A percentile compares a stretch with the other conserved stretches of the same genome.
These are phyloP conservation scores for Pimephales promelas DNA, from an alignment of 2,113 vertebrate species.

Conservation along the genomic window DNA sequence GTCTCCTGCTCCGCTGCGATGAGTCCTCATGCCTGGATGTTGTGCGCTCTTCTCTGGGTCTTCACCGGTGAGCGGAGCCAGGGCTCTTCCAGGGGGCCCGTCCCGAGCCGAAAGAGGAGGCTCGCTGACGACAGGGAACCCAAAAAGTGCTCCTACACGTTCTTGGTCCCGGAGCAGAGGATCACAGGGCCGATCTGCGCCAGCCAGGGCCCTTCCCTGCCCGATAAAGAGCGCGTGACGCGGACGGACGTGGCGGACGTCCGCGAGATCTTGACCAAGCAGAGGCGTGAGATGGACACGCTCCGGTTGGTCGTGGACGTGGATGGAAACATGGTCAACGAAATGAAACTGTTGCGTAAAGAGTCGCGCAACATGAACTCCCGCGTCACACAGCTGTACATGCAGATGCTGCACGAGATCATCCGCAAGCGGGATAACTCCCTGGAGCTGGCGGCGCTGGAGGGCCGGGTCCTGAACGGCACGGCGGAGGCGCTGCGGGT, in stretches of 20 bases:
- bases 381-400: conserved; percentile 96
- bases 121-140: conserved; percentile 71
- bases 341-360: conserved; percentile 94
- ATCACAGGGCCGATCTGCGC: conserved; percentile 97
- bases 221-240: conserved; percentile 87
- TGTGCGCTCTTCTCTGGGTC: conserved; percentile 65
- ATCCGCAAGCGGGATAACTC: conserved; percentile 96
- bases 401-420: conserved; percentile 97
- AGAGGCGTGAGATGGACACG: conserved; percentile 90
- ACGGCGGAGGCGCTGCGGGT: conserved; percentile 91
- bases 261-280: conserved; percentile 90
- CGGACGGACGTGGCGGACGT: conserved; percentile 90
- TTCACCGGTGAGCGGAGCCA: conserved; percentile 62
- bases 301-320: conserved; percentile 93
- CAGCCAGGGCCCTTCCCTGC: conserved; percentile 72
- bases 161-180: conserved; percentile 96
- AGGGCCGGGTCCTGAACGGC: conserved; percentile 92
- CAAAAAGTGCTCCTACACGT: conserved; percentile 93
- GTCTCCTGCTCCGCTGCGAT: conserved; percentile 61
- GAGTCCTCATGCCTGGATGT: conserved; percentile 65
- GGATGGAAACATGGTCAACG: conserved; percentile 94
- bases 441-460: conserved; percentile 92
- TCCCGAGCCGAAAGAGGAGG: conserved; percentile 77
- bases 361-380: conserved; percentile 99
- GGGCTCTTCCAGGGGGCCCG: conserved; percentile 61